These are phyloP conservation scores for Atta colombica DNA, from an alignment of 1,140 invertebrate genomes.

Conservation along the genomic window DNA sequence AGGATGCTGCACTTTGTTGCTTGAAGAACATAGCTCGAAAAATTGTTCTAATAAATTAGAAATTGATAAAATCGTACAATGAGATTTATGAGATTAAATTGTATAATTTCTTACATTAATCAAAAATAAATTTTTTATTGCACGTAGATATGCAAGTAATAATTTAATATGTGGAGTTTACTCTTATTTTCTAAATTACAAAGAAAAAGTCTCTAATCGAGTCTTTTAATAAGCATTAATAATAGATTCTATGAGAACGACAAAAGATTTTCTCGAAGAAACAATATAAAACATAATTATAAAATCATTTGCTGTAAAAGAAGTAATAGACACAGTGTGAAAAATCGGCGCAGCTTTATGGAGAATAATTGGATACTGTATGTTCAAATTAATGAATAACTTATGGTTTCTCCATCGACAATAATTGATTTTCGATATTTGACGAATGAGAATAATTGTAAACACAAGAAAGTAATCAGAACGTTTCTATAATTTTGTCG, in stretches of 20 bases:
- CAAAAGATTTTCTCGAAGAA: not conserved
- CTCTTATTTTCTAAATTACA: not conserved
- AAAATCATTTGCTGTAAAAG: not conserved
- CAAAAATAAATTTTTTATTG: not conserved
- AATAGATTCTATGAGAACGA: not conserved
- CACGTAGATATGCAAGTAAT: not conserved
- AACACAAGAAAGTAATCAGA: constrained; percentile 9
- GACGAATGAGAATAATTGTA: not conserved
- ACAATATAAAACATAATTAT: not conserved
- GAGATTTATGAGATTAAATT: not conserved
- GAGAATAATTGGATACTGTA: not conserved
- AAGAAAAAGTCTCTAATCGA: not conserved
- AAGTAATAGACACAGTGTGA: not conserved
- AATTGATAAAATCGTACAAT: constrained; percentile 5
- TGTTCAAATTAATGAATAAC: not conserved
- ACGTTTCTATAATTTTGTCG: constrained; percentile 8
- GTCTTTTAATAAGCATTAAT: not conserved
- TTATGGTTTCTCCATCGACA: not conserved
- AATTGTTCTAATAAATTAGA: not conserved
- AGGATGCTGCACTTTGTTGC: constrained; percentile 60
- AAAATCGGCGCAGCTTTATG: not conserved
- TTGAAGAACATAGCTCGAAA: not conserved
- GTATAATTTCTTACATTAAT: not conserved
- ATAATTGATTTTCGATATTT: constrained; percentile 8
- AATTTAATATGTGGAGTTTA: not conserved